Conservation (phyloP, 2,797 vertebrate species). For the Epinephelus awoara region DNA sequence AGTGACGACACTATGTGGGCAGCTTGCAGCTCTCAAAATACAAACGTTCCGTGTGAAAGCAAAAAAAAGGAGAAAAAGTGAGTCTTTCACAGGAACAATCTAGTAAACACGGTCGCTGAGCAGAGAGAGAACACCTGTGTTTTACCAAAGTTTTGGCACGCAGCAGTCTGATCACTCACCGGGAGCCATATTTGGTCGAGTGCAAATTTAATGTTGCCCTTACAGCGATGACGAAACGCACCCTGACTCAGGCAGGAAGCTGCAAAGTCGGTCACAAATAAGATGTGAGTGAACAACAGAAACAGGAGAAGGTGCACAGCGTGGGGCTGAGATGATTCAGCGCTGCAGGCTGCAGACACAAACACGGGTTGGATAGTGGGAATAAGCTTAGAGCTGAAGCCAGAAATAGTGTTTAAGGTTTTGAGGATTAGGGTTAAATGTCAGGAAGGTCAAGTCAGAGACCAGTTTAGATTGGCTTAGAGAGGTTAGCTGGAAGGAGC, state of each 20-base stretch:
- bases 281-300: conserved; percentile 49
- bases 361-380: conserved; percentile 58
- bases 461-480: conserved; percentile 79
- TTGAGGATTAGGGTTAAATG: conserved; percentile 83
- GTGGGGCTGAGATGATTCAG: conserved; percentile 65
- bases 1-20: conserved; percentile 83
- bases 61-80: conserved; percentile 69
- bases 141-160: conserved; percentile 70
- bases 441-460: conserved; percentile 78
- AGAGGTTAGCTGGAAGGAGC: conserved; percentile 51
- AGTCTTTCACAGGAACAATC: conserved; percentile 78
- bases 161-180: conserved; percentile 41
- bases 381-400: conserved; percentile 74
- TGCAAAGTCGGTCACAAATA: conserved; percentile 68
- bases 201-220: conserved; percentile 46
- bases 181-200: conserved; percentile 72
- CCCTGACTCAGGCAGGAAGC: conserved; percentile 69
- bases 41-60: conserved; percentile 77
- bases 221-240: conserved; percentile 54
- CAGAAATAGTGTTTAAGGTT: conserved; percentile 81
- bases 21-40: conserved; percentile 84
- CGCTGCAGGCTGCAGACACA: conserved; percentile 60
- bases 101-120: conserved; percentile 79
- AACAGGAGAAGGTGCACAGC: conserved; percentile 50
- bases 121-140: conserved; percentile 85